phyloP scores from a whole-genome alignment of 2,113 vertebrate species.

The Hirundichthys speculiger region DNA sequence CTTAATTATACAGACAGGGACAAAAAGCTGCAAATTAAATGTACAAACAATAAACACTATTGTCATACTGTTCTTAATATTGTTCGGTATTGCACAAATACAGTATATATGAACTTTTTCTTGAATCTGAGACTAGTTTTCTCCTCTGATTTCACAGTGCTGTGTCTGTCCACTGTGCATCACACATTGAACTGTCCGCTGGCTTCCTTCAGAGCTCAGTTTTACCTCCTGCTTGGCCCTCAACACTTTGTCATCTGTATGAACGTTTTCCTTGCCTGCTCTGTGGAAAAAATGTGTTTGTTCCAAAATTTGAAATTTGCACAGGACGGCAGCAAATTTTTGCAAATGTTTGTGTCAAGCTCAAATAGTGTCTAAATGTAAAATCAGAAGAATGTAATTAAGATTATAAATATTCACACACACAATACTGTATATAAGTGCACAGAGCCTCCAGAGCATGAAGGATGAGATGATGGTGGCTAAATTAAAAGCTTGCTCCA shows the following conservation, averaged over 20 bases:
- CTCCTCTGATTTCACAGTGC: conserved; percentile 51
- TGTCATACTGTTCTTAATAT: too few relatives aligned
- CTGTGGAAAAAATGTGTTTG: conserved; percentile 10
- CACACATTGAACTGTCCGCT: conserved; percentile 40
- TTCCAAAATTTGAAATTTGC: conserved; percentile 28
- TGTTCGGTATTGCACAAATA: too few relatives aligned
- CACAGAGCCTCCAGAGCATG: background rate
- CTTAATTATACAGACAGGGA: too few relatives aligned
- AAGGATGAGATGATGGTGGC: background rate
- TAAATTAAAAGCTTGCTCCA: conserved; percentile 14
- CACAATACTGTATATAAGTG: background rate
- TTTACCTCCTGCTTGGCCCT: conserved; percentile 56
- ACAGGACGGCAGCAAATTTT: background rate
- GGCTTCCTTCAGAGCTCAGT: conserved; percentile 16
- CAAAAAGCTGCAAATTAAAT: too few relatives aligned
- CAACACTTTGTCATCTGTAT: conserved; percentile 31
- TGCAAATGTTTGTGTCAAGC: conserved; percentile 14
- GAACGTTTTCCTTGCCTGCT: conserved; percentile 5
- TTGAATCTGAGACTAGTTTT: conserved; percentile 2
- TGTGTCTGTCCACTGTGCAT: conserved; percentile 28
- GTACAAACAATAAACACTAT: too few relatives aligned
- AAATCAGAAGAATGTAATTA: conserved; percentile 36
- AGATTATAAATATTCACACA: background rate
- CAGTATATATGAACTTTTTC: background rate
- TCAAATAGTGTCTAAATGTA: conserved; percentile 34